Conservation (phyloP, 2,797 vertebrate species). For the Poecilia gillii region DNA sequence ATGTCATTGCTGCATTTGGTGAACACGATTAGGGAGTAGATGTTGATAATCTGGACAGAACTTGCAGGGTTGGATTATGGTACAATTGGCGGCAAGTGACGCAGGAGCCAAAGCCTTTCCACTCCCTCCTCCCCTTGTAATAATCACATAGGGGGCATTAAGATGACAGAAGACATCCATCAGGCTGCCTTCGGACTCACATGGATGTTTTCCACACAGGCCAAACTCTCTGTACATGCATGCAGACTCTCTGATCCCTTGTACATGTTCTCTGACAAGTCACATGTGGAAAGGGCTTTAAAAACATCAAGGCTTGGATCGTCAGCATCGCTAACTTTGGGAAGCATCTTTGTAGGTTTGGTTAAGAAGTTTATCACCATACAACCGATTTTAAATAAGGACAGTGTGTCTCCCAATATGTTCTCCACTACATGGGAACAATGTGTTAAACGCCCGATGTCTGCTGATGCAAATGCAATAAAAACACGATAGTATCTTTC, state of each 20-base stretch:
- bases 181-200: conserved; percentile 28
- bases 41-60: conserved; percentile 77
- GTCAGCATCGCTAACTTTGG: neutral
- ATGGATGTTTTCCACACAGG: conserved; percentile 24
- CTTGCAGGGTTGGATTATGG: conserved; percentile 72
- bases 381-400: conserved; percentile 13
- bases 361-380: conserved; percentile 18
- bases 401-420: conserved; percentile 2
- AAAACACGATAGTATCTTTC: conserved; percentile 59
- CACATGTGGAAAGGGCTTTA: neutral
- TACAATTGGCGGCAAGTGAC: conserved; percentile 54
- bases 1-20: conserved; percentile 53
- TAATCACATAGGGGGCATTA: conserved; percentile 70
- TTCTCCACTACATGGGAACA: conserved; percentile 4
- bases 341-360: neutral
- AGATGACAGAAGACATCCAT: conserved; percentile 58
- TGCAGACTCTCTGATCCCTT: conserved; percentile 8
- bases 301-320: neutral
- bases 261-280: conserved; percentile 9
- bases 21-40: conserved; percentile 72
- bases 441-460: conserved; percentile 38
- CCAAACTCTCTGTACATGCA: conserved; percentile 17
- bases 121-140: conserved; percentile 17
- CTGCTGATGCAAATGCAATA: conserved; percentile 64
- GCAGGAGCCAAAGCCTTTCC: conserved; percentile 58